Evolutionary conservation across 2,888 invertebrate genomes (phyloP), one percentile per base, ranked within the genome.

Genomic region (Crepidodera aurea): DNA sequence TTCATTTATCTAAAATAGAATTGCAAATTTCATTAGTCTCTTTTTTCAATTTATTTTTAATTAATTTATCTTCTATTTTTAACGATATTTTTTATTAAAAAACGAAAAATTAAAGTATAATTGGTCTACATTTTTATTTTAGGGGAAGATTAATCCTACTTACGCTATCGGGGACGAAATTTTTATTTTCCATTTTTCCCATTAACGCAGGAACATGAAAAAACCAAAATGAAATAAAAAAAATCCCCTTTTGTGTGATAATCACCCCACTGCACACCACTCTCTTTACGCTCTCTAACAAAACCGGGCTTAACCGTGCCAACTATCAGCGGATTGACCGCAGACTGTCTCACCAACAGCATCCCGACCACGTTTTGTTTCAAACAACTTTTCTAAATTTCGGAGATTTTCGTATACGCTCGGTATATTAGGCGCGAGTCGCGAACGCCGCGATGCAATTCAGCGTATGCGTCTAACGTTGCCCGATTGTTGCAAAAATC

Each of bases 231-330:
- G 64, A 62, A n/a, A n/a, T n/a, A n/a, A n/a, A n/a, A n/a, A n/a
- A 48, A 48, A 22, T 46, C 27, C 46, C 46, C 27, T 13, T 29
- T 44, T 12, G 1, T 8, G 32, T 10, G 40, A 77, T 78, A 77
- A 77, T 75, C 78, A 76, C 75, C 76, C 76, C 76, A 79, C 78
- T 73, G 66, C 79, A 79, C 79, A 79, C 80, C 79, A 80, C 79
- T 80, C 80, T 79, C 78, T 73, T 69, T 72, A 74, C 76, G 75
- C 77, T 75, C 69, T 71, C 61, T 27, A 70, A 75, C 25, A 10
- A n/a, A 59, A 51, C 51, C 64, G 62, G 75, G 76, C 16, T 29
- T 29, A 25, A 48, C 27, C 29, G 46, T 13, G 12, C 2, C 46
- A 27, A 46, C 46, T 46, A 7, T 12, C 1, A 16, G n/a, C 22